Conservation (phyloP, 2,113 vertebrate species). For the Saccopteryx bilineata region DNA sequence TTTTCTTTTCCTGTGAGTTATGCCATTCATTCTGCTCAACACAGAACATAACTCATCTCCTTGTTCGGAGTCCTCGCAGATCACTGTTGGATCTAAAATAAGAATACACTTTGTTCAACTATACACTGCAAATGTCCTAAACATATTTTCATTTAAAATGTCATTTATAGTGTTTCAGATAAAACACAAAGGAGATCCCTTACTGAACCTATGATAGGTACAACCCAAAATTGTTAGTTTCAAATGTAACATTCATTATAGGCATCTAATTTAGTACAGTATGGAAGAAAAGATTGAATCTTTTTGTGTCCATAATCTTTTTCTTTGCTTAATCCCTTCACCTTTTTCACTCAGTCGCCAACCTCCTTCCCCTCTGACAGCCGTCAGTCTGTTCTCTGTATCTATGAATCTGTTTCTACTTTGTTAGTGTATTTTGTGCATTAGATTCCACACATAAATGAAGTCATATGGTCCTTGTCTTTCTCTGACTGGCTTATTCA, state of each 20-base stretch:
- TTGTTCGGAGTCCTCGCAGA: neutral
- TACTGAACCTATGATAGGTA: neutral
- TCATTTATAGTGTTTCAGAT: neutral
- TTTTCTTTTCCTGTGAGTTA: constrained; percentile 29
- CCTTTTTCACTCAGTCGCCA: too few relatives aligned
- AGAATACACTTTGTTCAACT: neutral
- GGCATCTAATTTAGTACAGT: neutral
- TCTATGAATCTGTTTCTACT: too few relatives aligned
- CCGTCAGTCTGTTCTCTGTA: too few relatives aligned
- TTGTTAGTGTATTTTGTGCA: too few relatives aligned
- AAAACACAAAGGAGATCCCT: neutral
- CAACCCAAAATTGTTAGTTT: neutral
- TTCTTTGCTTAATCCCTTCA: too few relatives aligned
- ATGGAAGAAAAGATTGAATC: constrained; percentile 4
- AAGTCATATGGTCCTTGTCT: too few relatives aligned
- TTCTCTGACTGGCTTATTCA: too few relatives aligned
- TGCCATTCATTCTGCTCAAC: neutral
- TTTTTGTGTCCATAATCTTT: neutral
- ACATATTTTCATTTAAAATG: neutral
- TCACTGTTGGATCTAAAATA: neutral
- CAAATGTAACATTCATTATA: neutral
- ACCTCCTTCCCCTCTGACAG: too few relatives aligned
- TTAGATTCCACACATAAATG: too few relatives aligned
- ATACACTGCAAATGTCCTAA: constrained; percentile 16
- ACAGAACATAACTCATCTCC: neutral